Conservation (phyloP, 2,113 vertebrate genomes). For the Oncorhynchus clarkii region DNA sequence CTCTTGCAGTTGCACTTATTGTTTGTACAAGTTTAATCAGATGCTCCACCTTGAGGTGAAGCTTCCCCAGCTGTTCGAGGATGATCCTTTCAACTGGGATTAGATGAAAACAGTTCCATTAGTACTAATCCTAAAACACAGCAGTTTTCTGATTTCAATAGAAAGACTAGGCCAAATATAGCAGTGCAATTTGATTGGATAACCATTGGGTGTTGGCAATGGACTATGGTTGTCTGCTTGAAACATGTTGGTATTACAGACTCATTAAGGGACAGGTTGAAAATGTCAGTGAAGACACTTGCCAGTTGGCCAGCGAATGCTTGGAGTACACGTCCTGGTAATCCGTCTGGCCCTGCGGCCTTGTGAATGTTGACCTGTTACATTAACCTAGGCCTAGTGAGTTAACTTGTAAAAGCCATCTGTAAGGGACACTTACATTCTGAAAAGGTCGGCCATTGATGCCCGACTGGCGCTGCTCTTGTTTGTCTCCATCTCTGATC, state of each 20-base stretch:
- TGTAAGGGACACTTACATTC: slow-evolving; percentile 4
- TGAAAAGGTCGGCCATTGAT: background rate
- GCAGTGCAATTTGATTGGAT: background rate
- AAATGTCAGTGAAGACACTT: too few relatives aligned
- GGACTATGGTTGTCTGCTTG: too few relatives aligned
- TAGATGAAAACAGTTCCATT: background rate
- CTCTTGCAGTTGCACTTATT: background rate
- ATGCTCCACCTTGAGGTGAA: background rate
- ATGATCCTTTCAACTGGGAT: background rate
- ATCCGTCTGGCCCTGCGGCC: too few relatives aligned
- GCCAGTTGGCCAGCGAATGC: too few relatives aligned
- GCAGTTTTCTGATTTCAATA: background rate
- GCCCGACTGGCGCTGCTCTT: background rate
- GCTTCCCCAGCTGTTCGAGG: background rate
- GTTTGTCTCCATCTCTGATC: background rate
- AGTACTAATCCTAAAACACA: background rate
- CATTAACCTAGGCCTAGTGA: too few relatives aligned
- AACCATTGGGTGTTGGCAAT: background rate
- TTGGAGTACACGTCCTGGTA: too few relatives aligned
- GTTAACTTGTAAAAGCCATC: background rate
- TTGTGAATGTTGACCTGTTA: too few relatives aligned
- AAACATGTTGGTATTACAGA: too few relatives aligned
- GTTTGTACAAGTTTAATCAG: background rate
- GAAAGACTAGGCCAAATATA: background rate
- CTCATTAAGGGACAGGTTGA: too few relatives aligned